Base-by-base conservation (phyloP, 2,797 vertebrate species). In the Orientallactaga sibirica region DNA sequence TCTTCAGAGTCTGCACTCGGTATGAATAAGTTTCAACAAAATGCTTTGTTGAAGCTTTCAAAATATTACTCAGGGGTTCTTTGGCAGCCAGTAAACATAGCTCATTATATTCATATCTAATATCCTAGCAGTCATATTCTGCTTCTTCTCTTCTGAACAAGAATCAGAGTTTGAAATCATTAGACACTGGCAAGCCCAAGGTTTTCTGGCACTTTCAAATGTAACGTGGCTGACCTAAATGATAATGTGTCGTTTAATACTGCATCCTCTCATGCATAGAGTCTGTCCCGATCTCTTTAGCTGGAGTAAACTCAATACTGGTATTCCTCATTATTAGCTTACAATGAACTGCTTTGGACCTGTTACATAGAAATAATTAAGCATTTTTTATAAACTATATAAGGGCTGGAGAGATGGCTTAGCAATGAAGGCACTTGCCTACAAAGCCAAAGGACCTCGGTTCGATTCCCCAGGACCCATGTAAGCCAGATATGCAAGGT, bases 11-110 rank as follows among this genome's bases (percentile, higher is more conserved):
- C 64, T 71, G n/a, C n/a, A 75, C 64, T 94, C 79, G 84, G 82
- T 84, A 79, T 86, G 90, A 93, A 93, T 92, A 95, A 94, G 81
- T 91, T 75, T 89, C 37, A 93, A 86, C 55, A 86, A 95, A 95
- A 76, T 9, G 0, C 84, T 82, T 25, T 87, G 19, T 79, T 73
- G 48, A 27, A 29, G 12, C 4, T 94, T 96, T 96, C 12, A 76
- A 86, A 92, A 76, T 92, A 79, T 77, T 82, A 52, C 20, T 48
- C 84, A 29, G 27, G 67, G 62, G 37, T 90, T 85, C 33, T 93
- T 93, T 83, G 41, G n/a, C 74, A 91, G 33, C 43, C 24, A 80
- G 29, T 68, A 92, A 91, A 78, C 7, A 3, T 77, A 86, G 24
- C 78, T 84, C 22, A 78, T 92, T 33, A 48, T 74, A 78, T 90